Evolutionary conservation across 1,140 invertebrate species (phyloP).

Genomic region (Drosophila paulistorum): DNA sequence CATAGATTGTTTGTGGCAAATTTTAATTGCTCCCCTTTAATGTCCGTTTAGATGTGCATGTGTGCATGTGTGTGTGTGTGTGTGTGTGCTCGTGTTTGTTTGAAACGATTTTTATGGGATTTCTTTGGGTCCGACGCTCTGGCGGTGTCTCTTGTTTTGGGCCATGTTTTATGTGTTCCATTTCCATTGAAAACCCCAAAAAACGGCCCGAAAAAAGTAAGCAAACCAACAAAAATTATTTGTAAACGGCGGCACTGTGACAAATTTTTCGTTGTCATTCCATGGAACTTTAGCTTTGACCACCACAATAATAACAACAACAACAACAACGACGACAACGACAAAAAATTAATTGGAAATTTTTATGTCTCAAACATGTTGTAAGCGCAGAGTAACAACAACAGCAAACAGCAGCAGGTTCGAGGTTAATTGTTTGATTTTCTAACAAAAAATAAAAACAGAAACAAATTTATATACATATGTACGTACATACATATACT

Average conservation of each 20-base stretch:
- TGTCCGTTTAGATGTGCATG: neutral
- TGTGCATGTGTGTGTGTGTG: conserved; percentile 1
- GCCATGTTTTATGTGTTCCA: conserved; percentile 79
- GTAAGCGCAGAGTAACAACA: conserved; percentile 54
- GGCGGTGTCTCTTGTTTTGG: conserved; percentile 52
- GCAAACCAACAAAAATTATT: conserved; percentile 71
- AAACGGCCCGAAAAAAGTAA: conserved; percentile 36
- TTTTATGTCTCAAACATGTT: conserved; percentile 80
- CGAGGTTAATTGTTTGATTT: conserved; percentile 81
- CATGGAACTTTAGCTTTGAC: conserved; percentile 66
- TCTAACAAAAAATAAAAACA: conserved; percentile 71
- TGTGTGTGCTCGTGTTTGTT: conserved; percentile 7
- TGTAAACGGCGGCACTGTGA: conserved; percentile 76
- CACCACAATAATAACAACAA: conserved; percentile 59
- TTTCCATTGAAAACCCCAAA: conserved; percentile 80
- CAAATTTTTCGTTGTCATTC: conserved; percentile 70
- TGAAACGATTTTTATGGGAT: conserved; percentile 14
- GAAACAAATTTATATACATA: conserved; percentile 14
- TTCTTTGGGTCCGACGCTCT: conserved; percentile 39
- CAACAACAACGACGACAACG: conserved; percentile 37
- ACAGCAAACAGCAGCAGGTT: conserved; percentile 55
- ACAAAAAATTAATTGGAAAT: conserved; percentile 76
- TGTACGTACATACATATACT: neutral
- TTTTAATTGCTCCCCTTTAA: conserved; percentile 9
- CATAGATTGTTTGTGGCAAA: conserved; percentile 3